These are phyloP conservation scores for Chaetophractus vellerosus DNA, from an alignment of 2,797 vertebrate genomes.

Conservation along the genomic window DNA sequence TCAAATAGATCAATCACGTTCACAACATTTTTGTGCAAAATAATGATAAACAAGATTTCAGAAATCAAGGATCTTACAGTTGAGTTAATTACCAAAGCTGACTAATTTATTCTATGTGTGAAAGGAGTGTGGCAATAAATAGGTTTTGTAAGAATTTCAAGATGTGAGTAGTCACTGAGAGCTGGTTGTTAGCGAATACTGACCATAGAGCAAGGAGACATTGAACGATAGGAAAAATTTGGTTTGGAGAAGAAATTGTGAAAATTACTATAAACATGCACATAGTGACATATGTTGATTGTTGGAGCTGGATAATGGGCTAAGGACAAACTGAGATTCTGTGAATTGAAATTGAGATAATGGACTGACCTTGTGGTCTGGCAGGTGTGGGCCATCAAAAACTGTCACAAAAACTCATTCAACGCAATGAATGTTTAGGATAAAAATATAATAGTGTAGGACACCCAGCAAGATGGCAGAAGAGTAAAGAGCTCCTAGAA, in stretches of 20 bases:
- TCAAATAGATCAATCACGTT: background rate
- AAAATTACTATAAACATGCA: background rate
- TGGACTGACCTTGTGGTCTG: background rate
- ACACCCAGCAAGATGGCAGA: no score
- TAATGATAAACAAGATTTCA: background rate
- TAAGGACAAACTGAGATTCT: background rate
- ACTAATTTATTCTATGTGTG: background rate
- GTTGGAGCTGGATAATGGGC: rapidly evolving
- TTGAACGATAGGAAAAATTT: background rate
- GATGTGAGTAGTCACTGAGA: background rate
- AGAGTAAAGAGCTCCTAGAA: no score
- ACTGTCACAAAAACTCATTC: background rate
- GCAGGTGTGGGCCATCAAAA: background rate
- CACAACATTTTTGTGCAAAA: background rate
- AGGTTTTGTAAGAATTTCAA: background rate
- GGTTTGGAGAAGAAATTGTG: background rate
- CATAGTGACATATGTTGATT: background rate
- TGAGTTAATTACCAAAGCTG: background rate
- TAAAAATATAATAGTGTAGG: background rate
- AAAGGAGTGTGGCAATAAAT: background rate
- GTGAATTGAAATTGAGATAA: background rate
- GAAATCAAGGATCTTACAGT: background rate
- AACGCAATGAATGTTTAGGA: background rate
- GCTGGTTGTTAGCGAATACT: background rate
- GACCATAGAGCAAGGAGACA: rapidly evolving